phyloP scores from a whole-genome alignment of 2,113 vertebrate species.

The Perognathus longimembris region DNA sequence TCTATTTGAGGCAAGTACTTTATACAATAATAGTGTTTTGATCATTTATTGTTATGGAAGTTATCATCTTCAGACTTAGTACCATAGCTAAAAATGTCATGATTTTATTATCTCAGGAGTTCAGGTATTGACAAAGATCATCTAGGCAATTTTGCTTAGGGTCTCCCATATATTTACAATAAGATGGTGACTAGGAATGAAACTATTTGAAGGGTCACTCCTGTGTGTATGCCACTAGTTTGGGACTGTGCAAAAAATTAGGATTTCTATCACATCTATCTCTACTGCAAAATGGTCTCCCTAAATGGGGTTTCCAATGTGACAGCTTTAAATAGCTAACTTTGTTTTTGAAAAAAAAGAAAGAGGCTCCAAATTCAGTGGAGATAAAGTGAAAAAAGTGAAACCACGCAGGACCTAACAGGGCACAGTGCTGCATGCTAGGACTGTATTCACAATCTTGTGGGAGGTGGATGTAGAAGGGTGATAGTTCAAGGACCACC shows the following conservation, averaged over 20 bases:
- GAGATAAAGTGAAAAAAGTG: not conserved
- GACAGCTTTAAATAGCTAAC: not conserved
- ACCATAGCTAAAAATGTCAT: slow-evolving; percentile 34
- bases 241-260: slow-evolving; percentile 12
- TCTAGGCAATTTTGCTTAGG: slow-evolving; percentile 13
- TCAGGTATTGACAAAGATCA: not conserved
- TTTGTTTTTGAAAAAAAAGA: not conserved
- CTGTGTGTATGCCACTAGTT: not conserved
- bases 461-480: too few relatives aligned
- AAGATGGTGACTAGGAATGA: not conserved
- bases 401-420: not conserved
- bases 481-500: too few relatives aligned
- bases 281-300: not conserved
- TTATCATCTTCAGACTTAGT: slow-evolving; percentile 27
- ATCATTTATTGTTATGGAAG: slow-evolving; percentile 40
- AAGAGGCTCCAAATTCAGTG: not conserved
- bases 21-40: slow-evolving; percentile 37
- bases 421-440: too few relatives aligned
- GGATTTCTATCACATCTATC: not conserved
- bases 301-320: not conserved
- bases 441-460: too few relatives aligned
- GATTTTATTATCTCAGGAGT: not conserved
- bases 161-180: not conserved
- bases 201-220: slow-evolving; percentile 21
- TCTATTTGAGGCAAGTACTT: slow-evolving; percentile 34